Percentiles rank a stretch among this genome's conserved stretches.
Evolutionary conservation across 2,113 vertebrate genomes (phyloP).

Genomic region (Hemiprocne comata): DNA sequence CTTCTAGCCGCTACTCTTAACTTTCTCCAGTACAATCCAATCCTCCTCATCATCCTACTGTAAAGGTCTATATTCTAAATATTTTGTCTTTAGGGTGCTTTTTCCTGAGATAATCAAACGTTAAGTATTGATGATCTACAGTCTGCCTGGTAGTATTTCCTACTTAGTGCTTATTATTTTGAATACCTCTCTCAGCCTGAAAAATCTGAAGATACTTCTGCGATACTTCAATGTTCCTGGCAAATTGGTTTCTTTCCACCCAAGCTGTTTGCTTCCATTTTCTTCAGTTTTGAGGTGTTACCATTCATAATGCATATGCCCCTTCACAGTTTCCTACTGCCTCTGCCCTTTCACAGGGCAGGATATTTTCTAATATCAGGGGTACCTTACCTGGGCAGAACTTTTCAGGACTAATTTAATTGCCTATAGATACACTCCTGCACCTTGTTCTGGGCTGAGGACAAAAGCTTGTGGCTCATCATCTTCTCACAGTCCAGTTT

Average conservation of each 20-base stretch:
- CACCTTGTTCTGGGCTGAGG: neutral
- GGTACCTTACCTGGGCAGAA: neutral
- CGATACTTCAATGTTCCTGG: neutral
- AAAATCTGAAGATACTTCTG: neutral
- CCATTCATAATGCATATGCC: fast-evolving
- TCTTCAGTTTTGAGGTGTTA: neutral
- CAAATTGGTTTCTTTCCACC: neutral
- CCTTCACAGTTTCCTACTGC: neutral
- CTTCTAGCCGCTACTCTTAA: neutral
- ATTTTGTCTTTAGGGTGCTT: neutral
- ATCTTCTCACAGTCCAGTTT: neutral
- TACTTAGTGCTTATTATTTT: neutral
- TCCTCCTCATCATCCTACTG: neutral
- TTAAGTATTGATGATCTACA: neutral
- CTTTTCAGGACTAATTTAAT: neutral
- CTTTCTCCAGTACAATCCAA: neutral
- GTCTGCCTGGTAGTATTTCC: neutral
- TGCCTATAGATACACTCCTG: neutral
- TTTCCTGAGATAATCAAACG: neutral
- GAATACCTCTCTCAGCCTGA: neutral
- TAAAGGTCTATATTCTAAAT: neutral
- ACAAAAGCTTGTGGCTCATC: neutral
- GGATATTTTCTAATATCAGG: neutral
- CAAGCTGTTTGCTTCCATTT: neutral
- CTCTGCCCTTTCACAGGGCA: neutral